Evolutionary conservation across 2,113 vertebrate species (phyloP).

Genomic region (Colinus virginianus): DNA sequence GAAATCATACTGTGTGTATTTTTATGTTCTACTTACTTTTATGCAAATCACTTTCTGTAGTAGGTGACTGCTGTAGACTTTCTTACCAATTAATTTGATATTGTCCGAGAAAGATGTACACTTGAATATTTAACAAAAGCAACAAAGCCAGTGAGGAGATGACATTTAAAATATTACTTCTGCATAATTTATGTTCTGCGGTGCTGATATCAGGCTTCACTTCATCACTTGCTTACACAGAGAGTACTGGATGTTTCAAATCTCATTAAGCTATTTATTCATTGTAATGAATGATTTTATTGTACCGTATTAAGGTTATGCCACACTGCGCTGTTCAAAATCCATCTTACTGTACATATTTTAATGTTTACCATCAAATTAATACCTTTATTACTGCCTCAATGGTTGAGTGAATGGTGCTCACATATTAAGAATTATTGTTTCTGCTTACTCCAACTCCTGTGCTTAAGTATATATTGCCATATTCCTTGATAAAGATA

Average conservation of each 20-base stretch:
- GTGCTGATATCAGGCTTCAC: constrained; percentile 71
- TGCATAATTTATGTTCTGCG: constrained; percentile 86
- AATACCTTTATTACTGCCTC: constrained; percentile 79
- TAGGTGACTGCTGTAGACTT: constrained; percentile 71
- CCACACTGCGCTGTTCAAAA: constrained; percentile 76
- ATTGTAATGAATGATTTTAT: constrained; percentile 82
- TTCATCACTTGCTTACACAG: constrained; percentile 72
- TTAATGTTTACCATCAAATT: constrained; percentile 76
- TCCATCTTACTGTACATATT: constrained; percentile 72
- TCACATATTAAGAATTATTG: constrained; percentile 74
- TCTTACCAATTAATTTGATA: constrained; percentile 80
- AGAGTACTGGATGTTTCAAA: constrained; percentile 72
- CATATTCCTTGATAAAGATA: background rate
- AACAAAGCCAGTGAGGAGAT: constrained; percentile 72
- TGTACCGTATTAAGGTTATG: constrained; percentile 77
- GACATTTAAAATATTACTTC: constrained; percentile 79
- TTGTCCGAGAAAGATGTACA: constrained; percentile 81
- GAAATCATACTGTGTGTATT: background rate
- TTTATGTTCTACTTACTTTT: constrained; percentile 2
- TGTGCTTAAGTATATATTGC: background rate
- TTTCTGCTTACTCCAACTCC: constrained; percentile 22
- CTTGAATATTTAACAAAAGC: constrained; percentile 87
- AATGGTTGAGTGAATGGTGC: constrained; percentile 73
- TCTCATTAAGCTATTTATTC: constrained; percentile 85
- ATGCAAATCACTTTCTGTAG: constrained; percentile 63